Conservation (phyloP, 2,797 vertebrate genomes). For the Adelosebastes latens region DNA sequence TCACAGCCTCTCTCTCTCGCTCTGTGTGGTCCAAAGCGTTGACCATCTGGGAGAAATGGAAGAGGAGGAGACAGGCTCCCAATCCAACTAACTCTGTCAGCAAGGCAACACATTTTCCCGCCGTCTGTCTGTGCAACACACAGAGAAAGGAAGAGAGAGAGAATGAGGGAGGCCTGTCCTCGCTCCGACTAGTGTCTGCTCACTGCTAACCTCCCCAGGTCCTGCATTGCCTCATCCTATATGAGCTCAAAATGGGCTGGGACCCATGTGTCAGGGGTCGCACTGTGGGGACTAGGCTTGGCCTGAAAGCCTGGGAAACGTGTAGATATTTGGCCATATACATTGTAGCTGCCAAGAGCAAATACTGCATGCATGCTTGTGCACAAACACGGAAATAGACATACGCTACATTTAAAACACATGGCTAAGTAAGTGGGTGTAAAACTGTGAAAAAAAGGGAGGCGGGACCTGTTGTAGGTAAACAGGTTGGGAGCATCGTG, state of each 20-base stretch:
- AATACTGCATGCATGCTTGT: conserved; percentile 59
- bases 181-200: conserved; percentile 65
- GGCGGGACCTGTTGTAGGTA: conserved; percentile 62
- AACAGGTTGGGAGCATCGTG: conserved; percentile 64
- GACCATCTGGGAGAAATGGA: conserved; percentile 68
- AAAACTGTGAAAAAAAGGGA: conserved; percentile 52
- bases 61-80: conserved; percentile 63
- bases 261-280: conserved; percentile 81
- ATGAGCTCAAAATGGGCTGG: conserved; percentile 82
- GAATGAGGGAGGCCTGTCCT: conserved; percentile 52
- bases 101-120: conserved; percentile 41
- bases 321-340: conserved; percentile 74
- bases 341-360: conserved; percentile 65
- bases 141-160: conserved; percentile 17
- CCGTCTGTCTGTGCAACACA: conserved; percentile 37
- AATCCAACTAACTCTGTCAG: conserved; percentile 75
- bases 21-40: conserved; percentile 68
- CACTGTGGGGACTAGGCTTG: conserved; percentile 82
- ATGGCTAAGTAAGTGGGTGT: conserved; percentile 57
- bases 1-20: conserved; percentile 22
- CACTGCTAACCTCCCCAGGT: conserved; percentile 73
- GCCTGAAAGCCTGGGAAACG: conserved; percentile 81
- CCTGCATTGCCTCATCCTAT: conserved; percentile 80
- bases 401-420: conserved; percentile 61
- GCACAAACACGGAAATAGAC: conserved; percentile 57